These are phyloP conservation scores for Rhynchomys soricoides DNA, from an alignment of 2,113 vertebrate species.

Conservation along the genomic window DNA sequence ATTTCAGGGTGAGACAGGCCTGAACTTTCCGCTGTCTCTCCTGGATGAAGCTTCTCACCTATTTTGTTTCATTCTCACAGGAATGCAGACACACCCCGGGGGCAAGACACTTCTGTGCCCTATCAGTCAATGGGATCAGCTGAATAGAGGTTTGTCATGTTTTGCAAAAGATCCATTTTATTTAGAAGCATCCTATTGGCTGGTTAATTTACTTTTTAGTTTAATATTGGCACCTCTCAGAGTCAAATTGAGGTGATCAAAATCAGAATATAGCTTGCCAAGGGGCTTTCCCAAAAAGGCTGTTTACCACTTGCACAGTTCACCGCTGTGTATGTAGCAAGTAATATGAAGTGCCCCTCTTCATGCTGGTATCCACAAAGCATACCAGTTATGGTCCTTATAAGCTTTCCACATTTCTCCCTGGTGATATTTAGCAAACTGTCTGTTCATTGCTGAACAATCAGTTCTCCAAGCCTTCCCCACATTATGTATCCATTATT, in stretches of 20 bases:
- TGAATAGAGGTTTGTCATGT: not conserved
- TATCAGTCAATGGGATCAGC: not conserved
- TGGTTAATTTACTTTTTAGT: slow-evolving; percentile 7
- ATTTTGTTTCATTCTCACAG: not conserved
- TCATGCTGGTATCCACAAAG: not conserved
- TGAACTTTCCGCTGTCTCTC: not conserved
- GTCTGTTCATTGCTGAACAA: not conserved
- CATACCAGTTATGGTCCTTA: not conserved
- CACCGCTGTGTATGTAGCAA: not conserved
- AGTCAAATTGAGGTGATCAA: not conserved
- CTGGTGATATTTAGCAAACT: not conserved
- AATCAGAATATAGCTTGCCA: not conserved
- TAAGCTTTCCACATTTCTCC: not conserved
- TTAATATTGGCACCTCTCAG: slow-evolving; percentile 5
- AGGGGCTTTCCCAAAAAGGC: not conserved
- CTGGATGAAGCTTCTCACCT: not conserved
- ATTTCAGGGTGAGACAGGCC: not conserved
- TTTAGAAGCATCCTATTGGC: not conserved
- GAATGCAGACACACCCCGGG: not conserved
- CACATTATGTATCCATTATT: not conserved
- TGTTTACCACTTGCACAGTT: not conserved
- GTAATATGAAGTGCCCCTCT: not conserved
- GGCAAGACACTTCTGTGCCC: not conserved
- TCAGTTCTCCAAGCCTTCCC: not conserved
- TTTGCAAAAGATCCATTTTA: not conserved